Evolutionary conservation across 2,113 vertebrate genomes (phyloP).

Genomic region (Myotis brandtii): DNA sequence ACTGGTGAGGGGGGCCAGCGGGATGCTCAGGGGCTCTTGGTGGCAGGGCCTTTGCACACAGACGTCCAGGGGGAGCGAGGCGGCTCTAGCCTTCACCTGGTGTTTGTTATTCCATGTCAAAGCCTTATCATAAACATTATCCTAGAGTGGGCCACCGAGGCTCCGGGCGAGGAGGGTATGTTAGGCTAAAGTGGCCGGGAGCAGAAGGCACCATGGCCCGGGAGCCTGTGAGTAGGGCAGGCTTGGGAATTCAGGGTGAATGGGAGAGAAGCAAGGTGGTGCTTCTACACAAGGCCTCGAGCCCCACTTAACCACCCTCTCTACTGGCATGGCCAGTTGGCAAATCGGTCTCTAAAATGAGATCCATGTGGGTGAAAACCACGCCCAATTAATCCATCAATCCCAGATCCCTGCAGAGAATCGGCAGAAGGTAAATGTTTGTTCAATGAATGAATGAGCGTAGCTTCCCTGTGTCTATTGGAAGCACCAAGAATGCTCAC

Average conservation of each 20-base stretch:
- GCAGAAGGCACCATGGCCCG: not conserved
- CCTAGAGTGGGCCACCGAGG: constrained; percentile 61
- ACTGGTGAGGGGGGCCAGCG: not conserved
- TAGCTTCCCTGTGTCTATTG: not conserved
- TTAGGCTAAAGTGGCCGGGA: constrained; percentile 69
- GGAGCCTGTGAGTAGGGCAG: not conserved
- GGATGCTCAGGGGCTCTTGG: not conserved
- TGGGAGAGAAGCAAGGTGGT: not conserved
- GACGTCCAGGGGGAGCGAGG: not conserved
- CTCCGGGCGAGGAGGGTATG: constrained; percentile 40
- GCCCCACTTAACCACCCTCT: not conserved
- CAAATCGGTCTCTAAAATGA: not conserved
- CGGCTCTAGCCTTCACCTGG: not conserved
- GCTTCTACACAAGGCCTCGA: not conserved
- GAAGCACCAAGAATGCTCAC: not conserved
- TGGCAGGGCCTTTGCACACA: not conserved
- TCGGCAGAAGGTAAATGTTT: not conserved
- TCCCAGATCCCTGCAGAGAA: not conserved
- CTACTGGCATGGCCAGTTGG: not conserved
- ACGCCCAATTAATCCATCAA: not conserved
- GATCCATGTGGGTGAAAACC: not conserved
- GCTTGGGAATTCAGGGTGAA: not conserved
- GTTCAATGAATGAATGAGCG: not conserved
- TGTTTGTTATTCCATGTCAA: constrained; percentile 82
- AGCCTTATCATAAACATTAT: constrained; percentile 80